Base-by-base conservation (phyloP, 92 coral and sea anemone species). In the Diadumene lineata region DNA sequence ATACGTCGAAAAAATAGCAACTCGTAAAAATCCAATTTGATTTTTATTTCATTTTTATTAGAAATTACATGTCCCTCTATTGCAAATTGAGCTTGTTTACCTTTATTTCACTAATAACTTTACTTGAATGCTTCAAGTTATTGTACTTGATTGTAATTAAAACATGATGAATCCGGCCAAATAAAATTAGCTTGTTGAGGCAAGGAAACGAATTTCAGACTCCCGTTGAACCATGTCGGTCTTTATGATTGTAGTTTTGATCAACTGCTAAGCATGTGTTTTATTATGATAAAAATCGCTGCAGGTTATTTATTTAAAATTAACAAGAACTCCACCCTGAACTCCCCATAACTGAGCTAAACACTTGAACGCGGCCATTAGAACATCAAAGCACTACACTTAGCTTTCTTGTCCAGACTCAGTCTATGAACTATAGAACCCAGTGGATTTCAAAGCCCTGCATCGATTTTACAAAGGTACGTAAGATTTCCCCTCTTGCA, bases 171-270 rank as follows among this genome's bases (percentile, higher is more conserved):
- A 62, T 28, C 43, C 68, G 68, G 68, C 31, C 43, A 28, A 62
- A 28, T 28, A 62, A 62, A 62, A 28, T 62, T 8, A 29, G 31
- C 43, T 11, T 62, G 18, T 28, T 29, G 24, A 26, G n/a, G 31
- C 10, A 62, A 21, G 31, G 68, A 28, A 62, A 43, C 68, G 38
- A 30, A 62, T 62, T 62, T 6, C 26, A 19, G 43, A 28, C 68
- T 62, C 68, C 68, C 68, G 68, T 62, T 13, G 68, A 31, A 62
- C 16, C 0, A 23, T 19, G 43, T 13, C 72, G 73, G 87, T 90
- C 84, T 83, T 83, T 87, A 78, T 71, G 87, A 84, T 84, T 90
- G n/a, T 90, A 63, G 80, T 83, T 87, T 90, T 84, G 85, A 90
- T 87, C 84, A 87, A 86, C 75, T 60, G 30, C 66, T 86, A 60